These are phyloP conservation scores for Copidosoma floridanum DNA, from an alignment of 1,140 invertebrate genomes.

Conservation along the genomic window DNA sequence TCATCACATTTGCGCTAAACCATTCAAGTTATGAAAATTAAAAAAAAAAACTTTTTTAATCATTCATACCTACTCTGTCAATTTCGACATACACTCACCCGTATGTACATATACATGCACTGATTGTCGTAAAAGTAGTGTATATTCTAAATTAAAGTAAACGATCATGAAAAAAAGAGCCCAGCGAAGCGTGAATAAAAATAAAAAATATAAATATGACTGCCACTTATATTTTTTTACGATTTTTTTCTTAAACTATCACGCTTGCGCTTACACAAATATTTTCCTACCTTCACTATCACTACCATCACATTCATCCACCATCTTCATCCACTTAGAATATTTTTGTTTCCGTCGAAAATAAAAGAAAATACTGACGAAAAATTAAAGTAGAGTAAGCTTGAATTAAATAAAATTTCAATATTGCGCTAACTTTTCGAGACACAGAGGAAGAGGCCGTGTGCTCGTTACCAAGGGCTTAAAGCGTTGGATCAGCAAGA, in stretches of 20 bases:
- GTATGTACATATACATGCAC: neutral
- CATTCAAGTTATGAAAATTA: too few species aligned
- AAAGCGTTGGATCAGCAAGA: slow-evolving; percentile 56
- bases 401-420: too few species aligned
- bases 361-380: too few species aligned
- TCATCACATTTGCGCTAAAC: neutral
- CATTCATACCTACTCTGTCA: slow-evolving; percentile 21
- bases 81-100: slow-evolving; percentile 7
- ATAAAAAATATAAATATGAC: too few species aligned
- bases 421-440: too few species aligned
- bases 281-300: slow-evolving; percentile 5
- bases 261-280: slow-evolving; percentile 9
- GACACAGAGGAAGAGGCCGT: slow-evolving; percentile 49
- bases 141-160: slow-evolving; percentile 6
- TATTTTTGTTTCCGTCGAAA: too few species aligned
- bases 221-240: slow-evolving; percentile 23
- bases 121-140: neutral
- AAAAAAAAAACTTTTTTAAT: too few species aligned
- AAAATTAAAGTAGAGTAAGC: too few species aligned
- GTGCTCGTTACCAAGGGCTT: slow-evolving; percentile 39
- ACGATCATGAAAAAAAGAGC: slow-evolving; percentile 9
- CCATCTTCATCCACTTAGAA: too few species aligned
- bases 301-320: neutral
- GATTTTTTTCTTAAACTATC: slow-evolving; percentile 17
- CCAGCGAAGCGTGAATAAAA: slow-evolving; percentile 10